These are phyloP conservation scores for Troides aeacus DNA, from an alignment of 2,888 invertebrate genomes.

Conservation along the genomic window DNA sequence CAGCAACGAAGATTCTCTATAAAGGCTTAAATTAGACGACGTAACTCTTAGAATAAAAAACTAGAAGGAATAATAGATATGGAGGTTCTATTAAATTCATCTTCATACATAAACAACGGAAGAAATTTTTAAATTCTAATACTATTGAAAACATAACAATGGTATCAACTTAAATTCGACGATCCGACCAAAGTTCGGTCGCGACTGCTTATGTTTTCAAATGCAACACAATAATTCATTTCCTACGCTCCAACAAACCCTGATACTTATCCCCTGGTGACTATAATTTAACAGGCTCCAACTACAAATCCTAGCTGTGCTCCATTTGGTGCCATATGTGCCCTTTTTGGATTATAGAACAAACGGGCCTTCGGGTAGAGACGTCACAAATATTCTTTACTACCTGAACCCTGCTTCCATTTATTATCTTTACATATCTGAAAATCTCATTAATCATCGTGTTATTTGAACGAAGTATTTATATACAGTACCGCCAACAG, in stretches of 20 bases:
- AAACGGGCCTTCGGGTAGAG: background rate
- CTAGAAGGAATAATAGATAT: background rate
- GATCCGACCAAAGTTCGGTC: background rate
- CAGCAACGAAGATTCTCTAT: constrained; percentile 1
- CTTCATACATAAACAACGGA: background rate
- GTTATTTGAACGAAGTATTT: background rate
- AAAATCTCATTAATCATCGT: background rate
- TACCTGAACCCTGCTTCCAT: background rate
- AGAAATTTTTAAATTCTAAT: background rate
- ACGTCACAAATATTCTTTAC: background rate
- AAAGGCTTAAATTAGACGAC: background rate
- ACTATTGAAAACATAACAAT: background rate
- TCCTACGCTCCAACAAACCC: background rate
- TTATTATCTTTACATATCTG: background rate
- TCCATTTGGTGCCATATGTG: background rate
- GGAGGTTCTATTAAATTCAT: background rate
- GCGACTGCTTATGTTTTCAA: constrained; percentile 3
- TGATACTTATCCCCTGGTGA: background rate
- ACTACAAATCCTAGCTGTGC: background rate
- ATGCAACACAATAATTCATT: constrained; percentile 3
- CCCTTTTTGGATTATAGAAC: background rate
- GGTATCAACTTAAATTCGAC: background rate
- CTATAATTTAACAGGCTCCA: constrained; percentile 1
- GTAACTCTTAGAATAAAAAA: background rate
- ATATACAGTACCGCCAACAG: no score